phyloP scores from a whole-genome alignment of 2,797 vertebrate species.

The Lithobates pipiens region DNA sequence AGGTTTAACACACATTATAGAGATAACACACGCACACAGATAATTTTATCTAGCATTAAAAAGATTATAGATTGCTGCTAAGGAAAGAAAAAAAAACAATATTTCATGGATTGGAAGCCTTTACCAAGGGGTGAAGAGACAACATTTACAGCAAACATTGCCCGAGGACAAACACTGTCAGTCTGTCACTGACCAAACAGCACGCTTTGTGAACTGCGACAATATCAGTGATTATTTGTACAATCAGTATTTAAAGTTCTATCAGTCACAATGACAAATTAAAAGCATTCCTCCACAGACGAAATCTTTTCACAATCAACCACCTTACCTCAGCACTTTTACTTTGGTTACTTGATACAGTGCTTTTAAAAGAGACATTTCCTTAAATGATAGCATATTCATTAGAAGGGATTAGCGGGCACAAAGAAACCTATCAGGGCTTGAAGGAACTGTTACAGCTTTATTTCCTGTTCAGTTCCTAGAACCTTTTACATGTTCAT shows the following conservation, averaged over 20 bases:
- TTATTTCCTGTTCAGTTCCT: not conserved
- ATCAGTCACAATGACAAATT: conserved; percentile 25
- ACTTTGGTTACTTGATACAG: conserved; percentile 20
- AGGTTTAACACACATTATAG: too few species aligned
- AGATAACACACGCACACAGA: too few species aligned
- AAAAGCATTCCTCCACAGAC: conserved; percentile 8
- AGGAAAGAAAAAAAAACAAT: not conserved
- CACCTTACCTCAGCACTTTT: not conserved
- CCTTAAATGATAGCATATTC: conserved; percentile 28
- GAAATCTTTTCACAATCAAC: conserved; percentile 6
- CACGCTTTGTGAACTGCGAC: not conserved
- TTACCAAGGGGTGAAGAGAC: not conserved
- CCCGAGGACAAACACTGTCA: not conserved
- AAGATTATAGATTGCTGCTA: not conserved
- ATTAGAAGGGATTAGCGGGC: conserved; percentile 38
- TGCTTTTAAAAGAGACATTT: conserved; percentile 17
- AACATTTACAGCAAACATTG: conserved; percentile 19
- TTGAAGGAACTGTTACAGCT: conserved; percentile 25
- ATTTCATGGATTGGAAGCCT: not conserved
- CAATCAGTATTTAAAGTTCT: not conserved
- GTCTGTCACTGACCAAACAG: conserved; percentile 3
- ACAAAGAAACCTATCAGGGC: conserved; percentile 15
- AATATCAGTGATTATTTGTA: not conserved
- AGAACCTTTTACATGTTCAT: conserved; percentile 19
- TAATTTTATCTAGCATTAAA: not conserved